Evolutionary conservation across 1,140 invertebrate genomes (phyloP).

Genomic region (Scaptodrosophila lebanonensis): DNA sequence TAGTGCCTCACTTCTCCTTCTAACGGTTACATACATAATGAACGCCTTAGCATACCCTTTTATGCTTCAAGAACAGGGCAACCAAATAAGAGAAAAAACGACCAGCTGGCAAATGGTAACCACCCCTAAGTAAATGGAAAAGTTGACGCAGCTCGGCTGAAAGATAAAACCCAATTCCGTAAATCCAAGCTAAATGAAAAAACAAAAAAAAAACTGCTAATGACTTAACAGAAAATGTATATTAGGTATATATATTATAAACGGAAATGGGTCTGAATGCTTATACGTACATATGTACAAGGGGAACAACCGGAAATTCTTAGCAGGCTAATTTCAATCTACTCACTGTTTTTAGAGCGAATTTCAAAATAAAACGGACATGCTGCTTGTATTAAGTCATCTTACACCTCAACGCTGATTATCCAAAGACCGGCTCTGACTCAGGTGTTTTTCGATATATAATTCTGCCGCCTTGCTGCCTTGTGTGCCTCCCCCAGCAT

Average conservation of each 20-base stretch:
- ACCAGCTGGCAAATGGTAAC: conserved; percentile 40
- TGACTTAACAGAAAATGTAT: too few species aligned
- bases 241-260: too few species aligned
- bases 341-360: conserved; percentile 22
- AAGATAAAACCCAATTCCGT: conserved; percentile 57
- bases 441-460: conserved; percentile 27
- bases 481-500: too few species aligned
- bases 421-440: conserved; percentile 58
- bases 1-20: too few species aligned
- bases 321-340: too few species aligned
- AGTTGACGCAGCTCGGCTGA: conserved; percentile 22
- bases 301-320: background rate
- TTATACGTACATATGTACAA: background rate
- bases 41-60: too few species aligned
- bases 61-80: too few species aligned
- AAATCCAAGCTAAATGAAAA: conserved; percentile 36
- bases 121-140: conserved; percentile 42
- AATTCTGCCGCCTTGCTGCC: too few species aligned
- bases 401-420: conserved; percentile 27
- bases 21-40: too few species aligned
- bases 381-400: conserved; percentile 62
- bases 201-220: conserved; percentile 9
- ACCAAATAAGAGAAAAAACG: conserved; percentile 7
- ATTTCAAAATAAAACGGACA: conserved; percentile 45
- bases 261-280: too few species aligned